Evolutionary conservation across 2,113 vertebrate species (phyloP).

Genomic region (Trichomycterus rosablanca): DNA sequence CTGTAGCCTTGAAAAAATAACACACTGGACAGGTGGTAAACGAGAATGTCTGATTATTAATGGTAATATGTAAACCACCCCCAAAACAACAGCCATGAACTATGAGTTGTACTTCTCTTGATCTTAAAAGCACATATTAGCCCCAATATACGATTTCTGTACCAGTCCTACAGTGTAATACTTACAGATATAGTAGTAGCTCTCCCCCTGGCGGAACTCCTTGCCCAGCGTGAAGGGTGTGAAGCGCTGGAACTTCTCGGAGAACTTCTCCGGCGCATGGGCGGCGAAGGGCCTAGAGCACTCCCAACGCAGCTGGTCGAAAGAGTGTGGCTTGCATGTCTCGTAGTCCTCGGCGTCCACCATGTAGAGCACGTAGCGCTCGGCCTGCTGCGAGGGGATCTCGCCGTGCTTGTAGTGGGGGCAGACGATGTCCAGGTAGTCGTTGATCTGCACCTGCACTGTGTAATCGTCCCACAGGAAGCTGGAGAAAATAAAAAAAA

Average conservation of each 20-base stretch:
- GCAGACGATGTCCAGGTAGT: slow-evolving; percentile 93
- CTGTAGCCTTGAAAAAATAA: no score
- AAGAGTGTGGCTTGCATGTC: slow-evolving; percentile 78
- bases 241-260: slow-evolving; percentile 92
- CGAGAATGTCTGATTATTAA: no score
- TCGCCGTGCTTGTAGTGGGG: slow-evolving; percentile 80
- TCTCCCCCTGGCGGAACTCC: slow-evolving; percentile 87
- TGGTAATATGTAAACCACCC: no score
- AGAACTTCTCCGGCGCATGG: slow-evolving; percentile 86
- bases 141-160: background rate
- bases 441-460: slow-evolving; percentile 78
- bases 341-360: slow-evolving; percentile 81
- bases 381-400: slow-evolving; percentile 64
- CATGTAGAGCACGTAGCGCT: slow-evolving; percentile 89
- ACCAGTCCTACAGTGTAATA: slow-evolving; percentile 30
- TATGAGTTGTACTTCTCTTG: no score
- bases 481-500: slow-evolving; percentile 54
- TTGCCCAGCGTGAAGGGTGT: slow-evolving; percentile 89
- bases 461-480: slow-evolving; percentile 76
- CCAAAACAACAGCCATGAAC: no score
- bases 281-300: slow-evolving; percentile 79
- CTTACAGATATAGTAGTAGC: slow-evolving; percentile 97
- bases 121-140: no score
- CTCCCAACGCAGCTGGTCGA: slow-evolving; percentile 91
- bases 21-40: no score